Base-by-base conservation (phyloP, 2,888 invertebrate species). In the Pollenia amentaria region DNA sequence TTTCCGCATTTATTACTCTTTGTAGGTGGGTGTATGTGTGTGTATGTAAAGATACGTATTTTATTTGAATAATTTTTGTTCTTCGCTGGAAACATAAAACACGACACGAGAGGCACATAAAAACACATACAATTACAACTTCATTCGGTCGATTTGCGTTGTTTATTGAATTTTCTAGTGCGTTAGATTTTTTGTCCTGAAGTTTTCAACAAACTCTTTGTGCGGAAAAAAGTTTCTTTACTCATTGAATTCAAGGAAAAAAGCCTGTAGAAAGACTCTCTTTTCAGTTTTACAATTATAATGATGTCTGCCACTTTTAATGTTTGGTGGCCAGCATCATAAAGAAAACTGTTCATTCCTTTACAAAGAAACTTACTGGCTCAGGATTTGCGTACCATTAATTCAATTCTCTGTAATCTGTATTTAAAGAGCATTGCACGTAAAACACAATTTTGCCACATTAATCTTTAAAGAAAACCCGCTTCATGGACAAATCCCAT, bases 341-440 rank as follows among this genome's bases (percentile, higher is more conserved):
- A 42, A 64, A 16, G 7, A 29, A 38, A 16, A 46, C 51, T 21
- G 51, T 57, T 77, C 46, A 67, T 75, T 67, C 10, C 38, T 46
- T 60, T 53, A 29, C 38, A 48, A 44, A 16, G 40, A 78, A 69
- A 62, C 9, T 86, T 87, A 78, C 72, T 85, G 67, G 77, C 65
- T 86, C 85, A 85, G 88, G 77, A 80, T 80, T 87, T 86, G 86
- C 87, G 87, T 88, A 78, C 86, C 87, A 87, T 87, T 88, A 86
- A 88, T 87, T 84, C 62, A 46, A 78, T 80, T 87, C 77, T 81
- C 75, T 80, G 46, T 79, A 82, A 79, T 18, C 53, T 67, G 69
- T 72, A 42, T 77, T 83, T 72, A 72, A 62, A 76, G 53, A 80
- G 67, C 55, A 78, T 73, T 48, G 65, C 48, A 77, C 65, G 51